Conservation (phyloP, 2,888 invertebrate species). For the Eubasilissa splendida region DNA sequence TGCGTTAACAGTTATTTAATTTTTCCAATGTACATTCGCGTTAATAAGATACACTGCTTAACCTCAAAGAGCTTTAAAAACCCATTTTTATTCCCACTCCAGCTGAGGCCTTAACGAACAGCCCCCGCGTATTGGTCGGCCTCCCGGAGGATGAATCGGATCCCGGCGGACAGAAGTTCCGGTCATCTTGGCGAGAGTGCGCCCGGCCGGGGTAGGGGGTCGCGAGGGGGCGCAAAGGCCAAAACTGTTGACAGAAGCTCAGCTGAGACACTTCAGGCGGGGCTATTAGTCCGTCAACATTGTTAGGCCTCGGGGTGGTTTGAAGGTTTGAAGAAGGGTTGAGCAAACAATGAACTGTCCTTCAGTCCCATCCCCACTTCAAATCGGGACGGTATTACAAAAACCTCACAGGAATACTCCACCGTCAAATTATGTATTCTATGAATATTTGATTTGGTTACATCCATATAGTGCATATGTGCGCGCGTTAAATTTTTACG, state of each 20-base stretch:
- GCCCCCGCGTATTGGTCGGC: not conserved
- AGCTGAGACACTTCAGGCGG: not conserved
- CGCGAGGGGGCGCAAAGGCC: not conserved
- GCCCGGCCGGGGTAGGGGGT: not conserved
- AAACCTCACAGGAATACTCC: not conserved
- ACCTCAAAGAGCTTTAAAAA: too few relatives aligned
- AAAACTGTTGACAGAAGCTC: not conserved
- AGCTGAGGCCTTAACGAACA: not conserved
- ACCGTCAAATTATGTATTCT: too few relatives aligned
- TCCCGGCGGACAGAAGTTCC: constrained; percentile 9
- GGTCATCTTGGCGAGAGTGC: not conserved
- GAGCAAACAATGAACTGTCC: constrained; percentile 9
- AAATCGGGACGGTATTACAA: not conserved
- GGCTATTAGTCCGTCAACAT: constrained; percentile 41
- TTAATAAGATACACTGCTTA: too few relatives aligned
- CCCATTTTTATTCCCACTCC: too few relatives aligned
- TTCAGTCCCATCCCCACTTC: not conserved
- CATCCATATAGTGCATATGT: too few relatives aligned
- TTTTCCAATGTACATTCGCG: too few relatives aligned
- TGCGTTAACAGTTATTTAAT: too few relatives aligned
- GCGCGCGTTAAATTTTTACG: too few relatives aligned
- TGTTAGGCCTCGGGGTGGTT: constrained; percentile 16
- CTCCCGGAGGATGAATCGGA: constrained; percentile 10
- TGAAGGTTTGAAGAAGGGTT: constrained; percentile 23
- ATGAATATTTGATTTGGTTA: too few relatives aligned